Base-by-base conservation (phyloP, 2,888 invertebrate species). In the Hydroisotoma schaefferi region DNA sequence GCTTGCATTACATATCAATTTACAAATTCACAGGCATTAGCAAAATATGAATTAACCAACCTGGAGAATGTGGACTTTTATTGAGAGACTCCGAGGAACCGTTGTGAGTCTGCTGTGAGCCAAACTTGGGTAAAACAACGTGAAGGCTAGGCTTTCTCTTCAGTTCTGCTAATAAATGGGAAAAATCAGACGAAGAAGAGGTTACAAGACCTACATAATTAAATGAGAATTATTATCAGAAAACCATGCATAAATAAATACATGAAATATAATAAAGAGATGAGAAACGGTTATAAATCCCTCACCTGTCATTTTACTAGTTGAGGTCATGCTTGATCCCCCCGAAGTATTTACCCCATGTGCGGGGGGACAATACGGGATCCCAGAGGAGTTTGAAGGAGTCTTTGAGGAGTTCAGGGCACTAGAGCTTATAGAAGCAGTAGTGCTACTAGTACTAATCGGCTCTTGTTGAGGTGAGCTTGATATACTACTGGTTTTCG, bases 41-140 rank as follows among this genome's bases (percentile, higher is more conserved):
- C n/a, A n/a, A n/a, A n/a, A n/a, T n/a, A n/a, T n/a, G n/a, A n/a
- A n/a, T n/a, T n/a, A n/a, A n/a, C n/a, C n/a, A n/a, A 82, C 82
- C 82, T 78, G 82, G 81, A 73, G 81, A 81, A 74, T 80, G 79
- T 73, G 82, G 81, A 75, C 81, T 82, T 76, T 81, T 81, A 76
- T 79, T 81, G 73, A 83, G 77, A 71, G 82, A 82, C 75, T 83
- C 83, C 71, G 78, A 80, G 64, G 83, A 82, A 57, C 72, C 73
- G 59, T 65, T 69, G 67, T 58, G 64, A 70, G 53, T 23, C 8
- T 70, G 69, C 8, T 70, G 69, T 40, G 59, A 63, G 58, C 68
- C 71, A 53, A 82, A 77, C 78, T 82, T 82, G 71, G 82, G 81
- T 73, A 82, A 77, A 65, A 81, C 75, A 71, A 79, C 78, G 75